Conservation (phyloP, 1,140 invertebrate species). For the Drosophila kikkawai region DNA sequence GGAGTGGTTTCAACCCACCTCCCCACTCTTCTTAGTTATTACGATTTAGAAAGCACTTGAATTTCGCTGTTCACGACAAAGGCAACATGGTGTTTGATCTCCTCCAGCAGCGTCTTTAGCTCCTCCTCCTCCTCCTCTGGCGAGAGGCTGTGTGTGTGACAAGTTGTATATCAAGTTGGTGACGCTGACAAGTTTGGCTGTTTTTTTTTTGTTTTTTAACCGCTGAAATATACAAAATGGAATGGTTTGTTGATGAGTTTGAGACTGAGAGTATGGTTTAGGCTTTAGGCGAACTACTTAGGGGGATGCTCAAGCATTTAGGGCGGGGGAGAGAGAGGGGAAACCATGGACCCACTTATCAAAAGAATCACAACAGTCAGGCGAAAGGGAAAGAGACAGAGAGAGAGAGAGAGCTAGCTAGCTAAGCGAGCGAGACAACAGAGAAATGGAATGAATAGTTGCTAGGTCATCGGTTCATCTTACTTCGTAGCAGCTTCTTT, state of each 20-base stretch:
- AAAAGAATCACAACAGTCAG: conserved; percentile 22
- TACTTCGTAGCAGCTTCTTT: conserved; percentile 24
- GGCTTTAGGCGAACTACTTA: not conserved
- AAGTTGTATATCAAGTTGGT: conserved; percentile 1
- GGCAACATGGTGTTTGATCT: conserved; percentile 70
- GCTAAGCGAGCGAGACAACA: conserved; percentile 30
- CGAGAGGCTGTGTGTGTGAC: conserved; percentile 5
- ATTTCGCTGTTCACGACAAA: conserved; percentile 62
- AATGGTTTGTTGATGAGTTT: not conserved
- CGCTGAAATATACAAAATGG: conserved; percentile 18
- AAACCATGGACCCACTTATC: conserved; percentile 5
- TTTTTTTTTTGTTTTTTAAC: not conserved
- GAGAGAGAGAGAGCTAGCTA: conserved; percentile 7
- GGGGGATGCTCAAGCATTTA: conserved; percentile 1
- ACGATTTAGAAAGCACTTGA: conserved; percentile 72
- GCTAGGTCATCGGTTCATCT: conserved; percentile 28
- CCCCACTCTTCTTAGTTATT: conserved; percentile 19
- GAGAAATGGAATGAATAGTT: conserved; percentile 44
- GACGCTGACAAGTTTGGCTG: conserved; percentile 22
- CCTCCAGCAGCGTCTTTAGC: conserved; percentile 6
- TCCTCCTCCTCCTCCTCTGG: not conserved
- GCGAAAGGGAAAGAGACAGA: conserved; percentile 21
- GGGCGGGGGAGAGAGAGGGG: not conserved
- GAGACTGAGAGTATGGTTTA: conserved; percentile 1
- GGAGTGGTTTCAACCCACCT: conserved; percentile 2